phyloP scores from a whole-genome alignment of 2,113 vertebrate genomes.

The Cardinalis cardinalis region DNA sequence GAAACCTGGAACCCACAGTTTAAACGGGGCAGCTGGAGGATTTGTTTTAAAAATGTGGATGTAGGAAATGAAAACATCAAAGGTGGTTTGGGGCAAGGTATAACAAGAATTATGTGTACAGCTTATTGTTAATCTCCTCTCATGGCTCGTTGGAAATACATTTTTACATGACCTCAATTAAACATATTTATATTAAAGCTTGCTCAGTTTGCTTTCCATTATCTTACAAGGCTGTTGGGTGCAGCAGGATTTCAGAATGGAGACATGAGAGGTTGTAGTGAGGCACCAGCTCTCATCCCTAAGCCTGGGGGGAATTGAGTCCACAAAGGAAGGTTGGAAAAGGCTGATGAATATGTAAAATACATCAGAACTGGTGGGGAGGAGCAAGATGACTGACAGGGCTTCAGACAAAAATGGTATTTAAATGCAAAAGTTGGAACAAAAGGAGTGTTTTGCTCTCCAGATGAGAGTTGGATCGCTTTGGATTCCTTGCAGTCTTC shows the following conservation, averaged over 20 bases:
- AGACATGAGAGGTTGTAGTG: no score
- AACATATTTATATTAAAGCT: neutral
- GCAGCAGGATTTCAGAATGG: neutral
- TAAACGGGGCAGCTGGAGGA: accelerated
- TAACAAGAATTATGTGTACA: accelerated
- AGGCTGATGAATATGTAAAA: neutral
- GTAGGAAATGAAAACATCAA: neutral
- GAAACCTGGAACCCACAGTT: neutral
- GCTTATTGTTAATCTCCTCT: neutral
- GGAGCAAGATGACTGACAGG: accelerated
- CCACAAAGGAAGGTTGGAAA: neutral
- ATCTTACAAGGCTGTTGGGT: neutral
- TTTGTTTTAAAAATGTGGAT: neutral
- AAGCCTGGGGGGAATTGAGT: neutral
- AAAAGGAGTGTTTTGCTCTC: neutral
- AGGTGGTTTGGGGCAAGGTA: neutral
- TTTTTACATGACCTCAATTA: neutral
- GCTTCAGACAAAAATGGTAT: neutral
- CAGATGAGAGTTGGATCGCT: neutral
- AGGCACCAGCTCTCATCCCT: neutral
- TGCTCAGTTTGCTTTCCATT: neutral
- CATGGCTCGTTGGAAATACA: neutral
- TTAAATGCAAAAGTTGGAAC: neutral
- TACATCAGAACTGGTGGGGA: neutral
- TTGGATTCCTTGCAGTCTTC: neutral